phyloP scores from a whole-genome alignment of 2,113 vertebrate genomes.

The Pterocles burchelli region DNA sequence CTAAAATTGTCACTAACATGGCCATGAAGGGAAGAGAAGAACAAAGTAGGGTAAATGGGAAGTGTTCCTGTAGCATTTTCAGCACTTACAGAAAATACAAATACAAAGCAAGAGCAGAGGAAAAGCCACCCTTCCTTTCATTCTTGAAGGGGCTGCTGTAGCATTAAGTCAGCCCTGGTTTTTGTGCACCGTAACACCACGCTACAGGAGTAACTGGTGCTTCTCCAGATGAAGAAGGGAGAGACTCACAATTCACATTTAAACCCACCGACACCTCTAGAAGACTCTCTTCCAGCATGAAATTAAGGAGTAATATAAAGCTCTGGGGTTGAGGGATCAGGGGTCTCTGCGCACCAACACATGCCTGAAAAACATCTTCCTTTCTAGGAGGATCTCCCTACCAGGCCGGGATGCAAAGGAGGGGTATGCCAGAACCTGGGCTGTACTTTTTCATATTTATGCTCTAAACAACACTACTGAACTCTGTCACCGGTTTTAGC shows the following conservation, averaged over 20 bases:
- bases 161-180: background rate
- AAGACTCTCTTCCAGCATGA: background rate
- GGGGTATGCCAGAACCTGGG: background rate
- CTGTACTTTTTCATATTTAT: background rate
- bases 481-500: background rate
- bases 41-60: background rate
- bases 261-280: background rate
- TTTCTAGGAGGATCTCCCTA: background rate
- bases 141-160: background rate
- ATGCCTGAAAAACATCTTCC: background rate
- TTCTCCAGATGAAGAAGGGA: background rate
- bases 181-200: fast-evolving
- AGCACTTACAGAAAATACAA: background rate
- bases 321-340: background rate
- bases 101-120: background rate
- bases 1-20: background rate
- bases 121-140: background rate
- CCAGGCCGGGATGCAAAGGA: background rate
- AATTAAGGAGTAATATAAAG: background rate
- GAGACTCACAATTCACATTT: background rate
- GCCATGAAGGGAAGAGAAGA: background rate
- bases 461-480: background rate
- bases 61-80: background rate
- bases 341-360: background rate
- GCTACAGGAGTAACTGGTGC: background rate